These are phyloP conservation scores for Nilaparvata lugens DNA, from an alignment of 1,140 invertebrate species.

Conservation along the genomic window DNA sequence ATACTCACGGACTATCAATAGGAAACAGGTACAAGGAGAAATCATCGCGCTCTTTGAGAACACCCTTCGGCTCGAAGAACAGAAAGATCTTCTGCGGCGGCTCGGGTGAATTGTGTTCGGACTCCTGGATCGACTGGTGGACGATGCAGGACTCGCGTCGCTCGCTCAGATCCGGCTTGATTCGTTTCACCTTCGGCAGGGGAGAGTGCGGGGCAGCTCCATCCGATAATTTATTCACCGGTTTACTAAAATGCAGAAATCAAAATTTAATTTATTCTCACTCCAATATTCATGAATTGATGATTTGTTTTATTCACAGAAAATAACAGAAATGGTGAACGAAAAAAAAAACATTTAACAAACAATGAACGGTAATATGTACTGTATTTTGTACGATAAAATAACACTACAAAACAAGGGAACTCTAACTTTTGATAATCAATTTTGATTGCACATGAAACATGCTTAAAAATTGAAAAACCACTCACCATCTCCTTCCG, in stretches of 20 bases:
- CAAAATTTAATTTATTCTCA: too few relatives aligned
- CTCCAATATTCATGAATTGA: too few relatives aligned
- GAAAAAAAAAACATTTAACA: too few relatives aligned
- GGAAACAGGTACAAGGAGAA: constrained; percentile 83
- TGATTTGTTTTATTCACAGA: too few relatives aligned
- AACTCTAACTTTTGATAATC: too few relatives aligned
- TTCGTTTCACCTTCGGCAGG: constrained; percentile 17
- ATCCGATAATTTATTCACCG: constrained; percentile 14
- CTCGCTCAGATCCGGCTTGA: background rate
- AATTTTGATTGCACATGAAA: too few relatives aligned
- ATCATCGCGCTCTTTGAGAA: constrained; percentile 75
- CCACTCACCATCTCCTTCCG: too few relatives aligned
- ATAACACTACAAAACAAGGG: too few relatives aligned
- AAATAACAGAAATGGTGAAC: too few relatives aligned
- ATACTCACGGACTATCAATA: constrained; percentile 63
- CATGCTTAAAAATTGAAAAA: too few relatives aligned
- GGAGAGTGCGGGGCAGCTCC: background rate
- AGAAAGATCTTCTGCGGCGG: constrained; percentile 43
- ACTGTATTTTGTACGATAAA: too few relatives aligned
- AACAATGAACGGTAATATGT: too few relatives aligned
- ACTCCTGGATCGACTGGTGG: background rate
- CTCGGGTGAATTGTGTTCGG: constrained; percentile 15
- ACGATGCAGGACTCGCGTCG: constrained; percentile 5
- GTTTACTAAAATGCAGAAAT: constrained; percentile 15
- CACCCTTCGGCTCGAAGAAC: constrained; percentile 64